phyloP scores from a whole-genome alignment of 2,113 vertebrate genomes.

The Periophthalmodon schlosseri region DNA sequence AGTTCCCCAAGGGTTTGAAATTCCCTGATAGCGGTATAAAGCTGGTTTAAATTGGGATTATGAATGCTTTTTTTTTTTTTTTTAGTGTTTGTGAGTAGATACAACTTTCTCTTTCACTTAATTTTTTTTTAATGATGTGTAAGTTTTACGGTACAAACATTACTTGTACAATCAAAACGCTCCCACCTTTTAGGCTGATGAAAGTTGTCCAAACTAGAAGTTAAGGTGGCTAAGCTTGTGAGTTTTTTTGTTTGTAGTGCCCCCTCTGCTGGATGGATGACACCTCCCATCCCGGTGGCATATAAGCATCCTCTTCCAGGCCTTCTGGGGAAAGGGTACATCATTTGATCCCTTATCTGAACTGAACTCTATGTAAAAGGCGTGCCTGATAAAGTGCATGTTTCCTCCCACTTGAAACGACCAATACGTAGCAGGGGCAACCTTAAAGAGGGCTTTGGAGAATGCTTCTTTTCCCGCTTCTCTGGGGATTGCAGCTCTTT shows the following conservation, averaged over 20 bases:
- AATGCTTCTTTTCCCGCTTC: constrained; percentile 54
- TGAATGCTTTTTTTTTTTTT: no score
- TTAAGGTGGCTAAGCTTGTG: not conserved
- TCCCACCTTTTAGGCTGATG: no score
- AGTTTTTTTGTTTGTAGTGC: constrained; percentile 30
- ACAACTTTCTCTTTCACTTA: no score
- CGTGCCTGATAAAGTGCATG: constrained; percentile 51
- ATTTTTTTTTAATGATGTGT: no score
- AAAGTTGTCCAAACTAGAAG: not conserved
- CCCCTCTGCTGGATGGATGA: constrained; percentile 39
- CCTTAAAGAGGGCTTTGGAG: constrained; percentile 75
- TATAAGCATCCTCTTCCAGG: constrained; percentile 14
- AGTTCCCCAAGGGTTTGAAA: no score
- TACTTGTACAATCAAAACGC: no score
- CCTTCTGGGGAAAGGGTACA: constrained; percentile 43
- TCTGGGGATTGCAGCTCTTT: constrained; percentile 73
- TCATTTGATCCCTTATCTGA: constrained; percentile 65
- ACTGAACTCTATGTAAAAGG: constrained; percentile 55
- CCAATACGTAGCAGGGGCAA: constrained; percentile 71
- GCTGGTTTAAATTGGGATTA: no score
- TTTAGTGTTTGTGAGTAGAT: no score
- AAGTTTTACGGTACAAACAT: no score
- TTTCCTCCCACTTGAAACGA: constrained; percentile 67
- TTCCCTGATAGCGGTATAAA: no score
- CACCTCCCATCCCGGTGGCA: constrained; percentile 36